phyloP scores from a whole-genome alignment of 2,797 vertebrate genomes.

The Hyperoplus immaculatus region DNA sequence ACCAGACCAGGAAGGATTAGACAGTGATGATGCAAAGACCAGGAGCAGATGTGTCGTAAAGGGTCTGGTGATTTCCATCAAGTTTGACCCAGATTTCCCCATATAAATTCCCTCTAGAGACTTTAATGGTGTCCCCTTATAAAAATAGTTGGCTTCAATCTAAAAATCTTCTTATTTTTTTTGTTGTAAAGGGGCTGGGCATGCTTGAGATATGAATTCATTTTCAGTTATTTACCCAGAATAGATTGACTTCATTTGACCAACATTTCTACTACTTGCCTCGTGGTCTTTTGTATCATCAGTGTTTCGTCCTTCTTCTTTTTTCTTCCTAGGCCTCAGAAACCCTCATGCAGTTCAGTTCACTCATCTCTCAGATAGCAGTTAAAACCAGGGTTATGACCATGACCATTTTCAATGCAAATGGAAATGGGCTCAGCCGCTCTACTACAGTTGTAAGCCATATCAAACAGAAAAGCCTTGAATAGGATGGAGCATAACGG shows the following conservation, averaged over 20 bases:
- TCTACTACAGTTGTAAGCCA: slow-evolving; percentile 78
- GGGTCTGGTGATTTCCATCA: slow-evolving; percentile 38
- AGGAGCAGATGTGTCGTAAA: slow-evolving; percentile 46
- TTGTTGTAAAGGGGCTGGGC: neutral
- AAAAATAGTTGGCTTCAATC: neutral
- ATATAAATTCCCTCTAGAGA: neutral
- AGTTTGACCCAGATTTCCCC: slow-evolving; percentile 49
- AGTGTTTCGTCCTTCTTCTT: slow-evolving; percentile 64
- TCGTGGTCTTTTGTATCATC: slow-evolving; percentile 58
- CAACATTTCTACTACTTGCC: slow-evolving; percentile 20
- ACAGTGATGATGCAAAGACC: slow-evolving; percentile 72
- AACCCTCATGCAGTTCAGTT: slow-evolving; percentile 77
- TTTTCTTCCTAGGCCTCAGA: slow-evolving; percentile 70
- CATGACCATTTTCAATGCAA: slow-evolving; percentile 31
- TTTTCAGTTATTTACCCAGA: too few species aligned
- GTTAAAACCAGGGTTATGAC: slow-evolving; percentile 62
- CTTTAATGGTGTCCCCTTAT: slow-evolving; percentile 20
- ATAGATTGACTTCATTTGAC: slow-evolving; percentile 3
- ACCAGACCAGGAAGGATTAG: slow-evolving; percentile 73
- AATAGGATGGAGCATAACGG: slow-evolving; percentile 53
- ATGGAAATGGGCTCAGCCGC: slow-evolving; percentile 56
- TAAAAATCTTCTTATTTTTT: neutral
- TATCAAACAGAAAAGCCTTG: slow-evolving; percentile 82
- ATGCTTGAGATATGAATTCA: neutral
- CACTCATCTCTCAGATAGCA: slow-evolving; percentile 70